phyloP scores from a whole-genome alignment of 2,797 vertebrate genomes.

The Sarcophilus harrisii region DNA sequence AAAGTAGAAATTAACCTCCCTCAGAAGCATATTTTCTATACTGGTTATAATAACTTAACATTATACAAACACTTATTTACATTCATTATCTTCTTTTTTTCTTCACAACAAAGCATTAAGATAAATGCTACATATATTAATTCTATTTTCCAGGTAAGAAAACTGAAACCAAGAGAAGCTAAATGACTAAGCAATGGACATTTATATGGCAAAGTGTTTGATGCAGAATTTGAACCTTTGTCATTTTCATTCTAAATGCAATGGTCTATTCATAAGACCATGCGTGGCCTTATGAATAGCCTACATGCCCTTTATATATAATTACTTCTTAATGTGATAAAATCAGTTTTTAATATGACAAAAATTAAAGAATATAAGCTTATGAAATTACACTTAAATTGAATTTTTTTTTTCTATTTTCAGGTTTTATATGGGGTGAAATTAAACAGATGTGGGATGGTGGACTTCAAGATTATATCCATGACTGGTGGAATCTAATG shows the following conservation, averaged over 20 bases:
- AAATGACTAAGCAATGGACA: neutral
- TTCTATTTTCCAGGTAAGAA: neutral
- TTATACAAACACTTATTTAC: neutral
- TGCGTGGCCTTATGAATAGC: neutral
- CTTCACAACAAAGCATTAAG: neutral
- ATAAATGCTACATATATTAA: neutral
- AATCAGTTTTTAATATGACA: neutral
- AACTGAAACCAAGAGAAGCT: neutral
- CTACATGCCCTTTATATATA: neutral
- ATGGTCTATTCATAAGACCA: neutral
- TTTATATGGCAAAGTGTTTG: neutral
- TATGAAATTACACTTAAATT: slow-evolving; percentile 49
- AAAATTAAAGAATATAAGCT: neutral
- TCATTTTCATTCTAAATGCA: neutral
- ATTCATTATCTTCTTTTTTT: neutral
- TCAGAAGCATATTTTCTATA: slow-evolving; percentile 7
- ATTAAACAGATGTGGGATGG: slow-evolving; percentile 99
- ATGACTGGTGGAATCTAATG: slow-evolving; percentile 99
- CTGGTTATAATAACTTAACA: neutral
- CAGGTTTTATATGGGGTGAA: slow-evolving; percentile 99
- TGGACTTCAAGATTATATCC: slow-evolving; percentile 95
- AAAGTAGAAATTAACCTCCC: slow-evolving; percentile 8
- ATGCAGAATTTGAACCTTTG: neutral
- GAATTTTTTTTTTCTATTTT: slow-evolving; percentile 73
- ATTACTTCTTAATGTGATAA: neutral